phyloP scores from a whole-genome alignment of 1,140 invertebrate species.

The Drosophila sturtevanti region DNA sequence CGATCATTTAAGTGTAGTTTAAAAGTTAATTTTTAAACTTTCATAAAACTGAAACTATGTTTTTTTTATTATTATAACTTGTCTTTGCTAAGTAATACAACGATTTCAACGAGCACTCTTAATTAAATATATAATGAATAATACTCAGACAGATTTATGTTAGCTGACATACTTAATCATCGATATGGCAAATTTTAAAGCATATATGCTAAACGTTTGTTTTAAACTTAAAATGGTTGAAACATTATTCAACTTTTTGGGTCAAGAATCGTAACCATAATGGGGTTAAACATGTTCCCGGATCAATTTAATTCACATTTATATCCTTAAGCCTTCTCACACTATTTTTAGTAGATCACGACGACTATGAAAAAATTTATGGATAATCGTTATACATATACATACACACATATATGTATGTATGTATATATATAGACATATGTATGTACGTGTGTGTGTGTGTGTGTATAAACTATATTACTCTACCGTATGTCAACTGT shows the following conservation, averaged over 20 bases:
- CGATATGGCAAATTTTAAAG: too few species aligned
- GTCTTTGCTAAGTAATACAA: too few species aligned
- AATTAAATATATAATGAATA: too few species aligned
- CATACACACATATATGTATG: neutral
- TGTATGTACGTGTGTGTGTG: neutral
- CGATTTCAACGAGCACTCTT: too few species aligned
- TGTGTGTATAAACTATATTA: neutral
- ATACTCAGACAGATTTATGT: too few species aligned
- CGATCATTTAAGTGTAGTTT: neutral
- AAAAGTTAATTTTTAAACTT: neutral
- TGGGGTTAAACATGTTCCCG: too few species aligned
- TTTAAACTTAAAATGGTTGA: too few species aligned
- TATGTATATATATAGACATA: neutral
- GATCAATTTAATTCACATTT: too few species aligned
- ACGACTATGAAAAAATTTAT: neutral
- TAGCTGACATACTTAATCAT: too few species aligned
- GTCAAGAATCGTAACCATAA: neutral
- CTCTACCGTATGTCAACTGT: neutral
- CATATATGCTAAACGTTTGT: too few species aligned
- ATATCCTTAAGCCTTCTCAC: neutral
- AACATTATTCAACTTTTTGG: too few species aligned
- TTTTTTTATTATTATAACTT: neutral
- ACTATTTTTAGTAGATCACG: slow-evolving; percentile 1
- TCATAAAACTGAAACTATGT: too few species aligned
- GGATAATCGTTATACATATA: neutral